Base-by-base conservation (phyloP, 2,888 invertebrate species). In the Parnassius orleans region DNA sequence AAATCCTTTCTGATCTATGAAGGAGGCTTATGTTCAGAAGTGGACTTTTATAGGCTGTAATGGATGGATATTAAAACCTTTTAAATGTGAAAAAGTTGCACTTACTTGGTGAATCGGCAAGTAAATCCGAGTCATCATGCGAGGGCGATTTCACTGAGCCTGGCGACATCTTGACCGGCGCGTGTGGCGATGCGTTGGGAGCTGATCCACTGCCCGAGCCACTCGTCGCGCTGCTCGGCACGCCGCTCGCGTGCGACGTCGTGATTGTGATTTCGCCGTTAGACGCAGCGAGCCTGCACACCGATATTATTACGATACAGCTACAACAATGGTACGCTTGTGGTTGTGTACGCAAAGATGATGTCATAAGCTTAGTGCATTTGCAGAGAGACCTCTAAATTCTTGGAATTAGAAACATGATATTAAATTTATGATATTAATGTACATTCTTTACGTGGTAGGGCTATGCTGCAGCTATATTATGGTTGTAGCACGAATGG, bases 61-160 rank as follows among this genome's bases (percentile, higher is more conserved):
- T 5, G 15, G 10, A 19, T 33, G 3, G 33, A 33, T 33, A 5
- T 5, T 5, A 33, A 33, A 7, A 33, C 33, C 33, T 33, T 33
- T 33, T 7, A 33, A 33, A 33, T 33, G 33, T 33, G 50, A 50
- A 51, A 14, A 42, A 15, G 24, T n/a, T 47, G 43, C 24, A 94
- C 96, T 95, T 94, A 97, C 97, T 96, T 85, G 96, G 96, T 60
- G 96, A 96, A 88, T 96, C 96, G 77, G 95, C 95, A 53, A 96
- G 93, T 69, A 96, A 90, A 90, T 96, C 96, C 2, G 93, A 92
- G 68, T 94, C 95, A 53, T 94, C 93, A 43, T 94, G 94, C 67
- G 93, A 93, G 50, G 95, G 95, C 53, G 94, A 86, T 71, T 93
- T 93, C 58, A 90, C 90, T 9, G 94, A 93, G 56, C 93, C 90